phyloP scores from a whole-genome alignment of 2,888 invertebrate species.

The Steromphala cineraria region DNA sequence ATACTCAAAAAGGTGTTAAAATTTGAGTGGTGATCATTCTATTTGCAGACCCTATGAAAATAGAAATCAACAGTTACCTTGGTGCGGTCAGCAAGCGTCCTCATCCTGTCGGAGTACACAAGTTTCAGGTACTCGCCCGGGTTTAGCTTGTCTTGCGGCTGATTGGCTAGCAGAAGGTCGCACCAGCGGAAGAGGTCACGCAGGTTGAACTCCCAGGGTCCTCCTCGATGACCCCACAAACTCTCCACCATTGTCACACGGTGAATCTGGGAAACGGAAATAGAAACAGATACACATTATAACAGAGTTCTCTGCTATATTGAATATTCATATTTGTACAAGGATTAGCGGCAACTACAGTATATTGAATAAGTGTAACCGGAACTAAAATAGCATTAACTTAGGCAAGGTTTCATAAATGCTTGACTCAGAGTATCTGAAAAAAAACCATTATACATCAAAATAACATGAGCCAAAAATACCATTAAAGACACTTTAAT shows the following conservation, averaged over 20 bases:
- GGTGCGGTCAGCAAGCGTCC: constrained; percentile 85
- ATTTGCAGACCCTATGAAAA: too few relatives aligned
- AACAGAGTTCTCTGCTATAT: not conserved
- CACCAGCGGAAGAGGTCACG: constrained; percentile 96
- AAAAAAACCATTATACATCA: too few relatives aligned
- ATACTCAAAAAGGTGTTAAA: too few relatives aligned
- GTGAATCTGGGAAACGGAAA: constrained; percentile 53
- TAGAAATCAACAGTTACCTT: constrained; percentile 78
- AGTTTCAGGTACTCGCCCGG: constrained; percentile 80
- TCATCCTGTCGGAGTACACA: constrained; percentile 91
- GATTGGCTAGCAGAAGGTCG: constrained; percentile 79
- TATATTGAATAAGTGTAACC: too few relatives aligned
- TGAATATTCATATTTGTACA: too few relatives aligned
- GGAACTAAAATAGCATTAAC: too few relatives aligned
- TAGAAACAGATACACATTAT: too few relatives aligned
- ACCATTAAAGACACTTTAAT: not conserved
- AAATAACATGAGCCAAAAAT: too few relatives aligned
- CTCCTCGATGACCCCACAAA: constrained; percentile 87
- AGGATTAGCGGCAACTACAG: too few relatives aligned
- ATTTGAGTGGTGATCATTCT: too few relatives aligned
- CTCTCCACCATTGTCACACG: constrained; percentile 59
- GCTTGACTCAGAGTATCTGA: too few relatives aligned
- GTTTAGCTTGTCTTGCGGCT: constrained; percentile 74
- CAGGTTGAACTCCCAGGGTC: constrained; percentile 98
- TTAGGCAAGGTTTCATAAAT: too few relatives aligned